Percentiles rank a stretch among this genome's conserved stretches.
Evolutionary conservation across 53 echinoderm and acorn worm species (phyloP).

Genomic region (Temnopleurus reevesii): DNA sequence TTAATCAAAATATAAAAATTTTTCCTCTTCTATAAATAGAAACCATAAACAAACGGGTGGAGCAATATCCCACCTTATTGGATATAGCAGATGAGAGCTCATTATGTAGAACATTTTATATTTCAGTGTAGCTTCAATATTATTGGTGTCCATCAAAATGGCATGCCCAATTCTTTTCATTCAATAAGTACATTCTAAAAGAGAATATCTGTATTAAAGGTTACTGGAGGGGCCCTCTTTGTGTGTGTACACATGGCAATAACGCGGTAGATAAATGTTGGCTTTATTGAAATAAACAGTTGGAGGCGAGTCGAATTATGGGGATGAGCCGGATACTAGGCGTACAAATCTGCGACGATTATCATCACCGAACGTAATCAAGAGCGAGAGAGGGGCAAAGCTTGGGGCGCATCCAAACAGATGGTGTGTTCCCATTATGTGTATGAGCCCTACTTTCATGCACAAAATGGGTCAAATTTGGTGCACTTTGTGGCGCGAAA

Average conservation of each 20-base stretch:
- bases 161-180: slow-evolving; percentile 5
- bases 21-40: no score
- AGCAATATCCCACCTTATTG: no score
- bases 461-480: not conserved
- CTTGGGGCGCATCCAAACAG: slow-evolving; percentile 7
- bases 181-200: not conserved
- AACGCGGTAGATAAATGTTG: slow-evolving; percentile 36
- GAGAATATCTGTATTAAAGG: slow-evolving; percentile 16
- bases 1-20: no score
- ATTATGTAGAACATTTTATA: no score
- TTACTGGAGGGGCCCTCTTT: not conserved
- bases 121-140: no score
- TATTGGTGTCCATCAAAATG: not conserved
- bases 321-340: not conserved
- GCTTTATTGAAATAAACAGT: slow-evolving; percentile 50
- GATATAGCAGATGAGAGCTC: no score
- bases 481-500: not conserved
- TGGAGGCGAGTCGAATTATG: slow-evolving; percentile 33
- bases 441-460: not conserved
- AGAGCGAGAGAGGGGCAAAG: slow-evolving; percentile 16
- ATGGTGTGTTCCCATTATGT: slow-evolving; percentile 6
- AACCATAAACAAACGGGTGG: no score
- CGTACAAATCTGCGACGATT: slow-evolving; percentile 38
- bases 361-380: slow-evolving; percentile 23
- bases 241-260: slow-evolving; percentile 16